These are phyloP conservation scores for Catalaphyllia jardinei DNA, from an alignment of 64 coral and sea anemone genomes.

Conservation along the genomic window DNA sequence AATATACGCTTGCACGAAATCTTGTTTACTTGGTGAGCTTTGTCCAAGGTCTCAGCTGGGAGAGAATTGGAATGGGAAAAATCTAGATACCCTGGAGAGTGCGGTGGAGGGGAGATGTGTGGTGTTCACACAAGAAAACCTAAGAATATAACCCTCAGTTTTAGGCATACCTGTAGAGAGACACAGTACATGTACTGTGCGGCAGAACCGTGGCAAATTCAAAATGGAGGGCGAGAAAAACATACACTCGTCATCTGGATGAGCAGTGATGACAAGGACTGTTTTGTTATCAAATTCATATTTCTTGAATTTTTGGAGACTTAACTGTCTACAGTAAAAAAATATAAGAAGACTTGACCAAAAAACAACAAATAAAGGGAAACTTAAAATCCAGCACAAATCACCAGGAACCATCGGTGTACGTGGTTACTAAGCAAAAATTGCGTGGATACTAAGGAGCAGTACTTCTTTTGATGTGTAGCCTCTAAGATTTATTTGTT, in stretches of 20 bases:
- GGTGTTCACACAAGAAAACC: too few relatives aligned
- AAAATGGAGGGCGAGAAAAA: conserved; percentile 90
- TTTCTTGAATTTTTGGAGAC: not conserved
- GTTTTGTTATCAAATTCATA: conserved; percentile 42
- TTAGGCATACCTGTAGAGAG: conserved; percentile 68
- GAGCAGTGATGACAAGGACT: conserved; percentile 82
- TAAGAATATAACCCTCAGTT: not conserved
- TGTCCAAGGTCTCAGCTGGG: too few relatives aligned
- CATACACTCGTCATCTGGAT: conserved; percentile 99
- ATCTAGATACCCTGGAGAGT: too few relatives aligned
- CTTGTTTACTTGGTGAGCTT: too few relatives aligned
- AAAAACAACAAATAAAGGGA: conserved; percentile 18
- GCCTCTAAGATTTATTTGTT: not conserved
- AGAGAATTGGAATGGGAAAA: too few relatives aligned
- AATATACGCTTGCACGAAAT: too few relatives aligned
- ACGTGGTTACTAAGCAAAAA: conserved; percentile 14
- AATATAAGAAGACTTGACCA: not conserved
- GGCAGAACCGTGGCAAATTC: conserved; percentile 43
- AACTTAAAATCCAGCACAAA: not conserved
- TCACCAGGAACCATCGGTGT: not conserved
- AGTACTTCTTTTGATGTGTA: too few relatives aligned
- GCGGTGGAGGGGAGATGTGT: not conserved
- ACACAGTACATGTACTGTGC: conserved; percentile 72
- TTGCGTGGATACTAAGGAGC: conserved; percentile 29
- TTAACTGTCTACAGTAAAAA: conserved; percentile 13